Percentiles rank a stretch among this genome's conserved stretches.
phyloP scores from a whole-genome alignment of 2,113 vertebrate species.

The Pygoscelis antarcticus region DNA sequence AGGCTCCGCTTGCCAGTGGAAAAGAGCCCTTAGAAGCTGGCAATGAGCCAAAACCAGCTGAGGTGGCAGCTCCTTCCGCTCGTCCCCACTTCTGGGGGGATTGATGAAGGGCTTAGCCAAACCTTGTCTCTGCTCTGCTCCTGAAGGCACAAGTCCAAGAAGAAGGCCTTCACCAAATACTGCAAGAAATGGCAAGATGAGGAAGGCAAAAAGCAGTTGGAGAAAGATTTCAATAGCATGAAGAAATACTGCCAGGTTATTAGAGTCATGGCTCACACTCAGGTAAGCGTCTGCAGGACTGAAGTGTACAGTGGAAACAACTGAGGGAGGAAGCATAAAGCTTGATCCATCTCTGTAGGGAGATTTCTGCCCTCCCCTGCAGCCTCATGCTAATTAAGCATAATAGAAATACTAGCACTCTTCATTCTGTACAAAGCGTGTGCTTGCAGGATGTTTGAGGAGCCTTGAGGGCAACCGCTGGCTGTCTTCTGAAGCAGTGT shows the following conservation, averaged over 20 bases:
- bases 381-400: not conserved
- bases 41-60: conserved; percentile 85
- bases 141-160: conserved; percentile 98
- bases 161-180: conserved; percentile 99
- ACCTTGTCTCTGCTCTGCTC: conserved; percentile 71
- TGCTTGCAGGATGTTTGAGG: not conserved
- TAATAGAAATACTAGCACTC: not conserved
- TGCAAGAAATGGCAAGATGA: conserved; percentile 99
- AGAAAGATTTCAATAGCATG: conserved; percentile 95
- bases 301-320: not conserved
- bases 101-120: conserved; percentile 78
- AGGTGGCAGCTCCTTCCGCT: conserved; percentile 73
- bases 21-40: conserved; percentile 89
- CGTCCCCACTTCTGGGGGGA: not conserved
- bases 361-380: not conserved
- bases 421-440: not conserved
- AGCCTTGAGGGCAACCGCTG: not conserved
- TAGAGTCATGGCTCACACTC: conserved; percentile 93
- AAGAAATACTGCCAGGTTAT: conserved; percentile 98
- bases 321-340: not conserved
- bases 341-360: not conserved
- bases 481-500: not conserved
- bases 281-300: conserved; percentile 76
- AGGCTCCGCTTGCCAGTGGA: conserved; percentile 96
- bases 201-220: conserved; percentile 96